These are phyloP conservation scores for Scrobipalpa atriplicella DNA, from an alignment of 2,888 invertebrate species.

Conservation along the genomic window DNA sequence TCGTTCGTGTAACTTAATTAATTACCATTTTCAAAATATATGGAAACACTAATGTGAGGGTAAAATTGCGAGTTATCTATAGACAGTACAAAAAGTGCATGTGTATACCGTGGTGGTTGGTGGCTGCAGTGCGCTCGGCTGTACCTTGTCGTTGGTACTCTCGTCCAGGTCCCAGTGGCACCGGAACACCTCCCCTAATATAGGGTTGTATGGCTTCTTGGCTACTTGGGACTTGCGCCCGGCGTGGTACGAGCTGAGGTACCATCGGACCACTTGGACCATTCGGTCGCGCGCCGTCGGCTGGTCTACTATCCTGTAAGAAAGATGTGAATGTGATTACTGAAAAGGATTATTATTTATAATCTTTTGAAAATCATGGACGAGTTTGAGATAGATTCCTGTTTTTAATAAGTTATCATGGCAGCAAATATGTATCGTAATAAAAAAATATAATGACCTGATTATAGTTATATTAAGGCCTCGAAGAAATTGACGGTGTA, in stretches of 20 bases:
- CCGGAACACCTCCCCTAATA: conserved; percentile 97
- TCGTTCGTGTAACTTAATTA: no score
- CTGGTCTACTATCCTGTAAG: conserved; percentile 92
- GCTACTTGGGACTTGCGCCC: conserved; percentile 98
- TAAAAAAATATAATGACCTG: no score
- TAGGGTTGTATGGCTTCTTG: conserved; percentile 99
- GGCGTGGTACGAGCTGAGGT: conserved; percentile 99
- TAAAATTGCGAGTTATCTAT: no score
- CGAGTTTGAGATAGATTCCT: no score
- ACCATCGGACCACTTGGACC: conserved; percentile 98
- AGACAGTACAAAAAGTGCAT: neutral
- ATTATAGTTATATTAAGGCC: no score
- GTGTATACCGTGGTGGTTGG: conserved; percentile 2
- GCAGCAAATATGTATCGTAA: no score
- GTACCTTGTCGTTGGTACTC: conserved; percentile 53
- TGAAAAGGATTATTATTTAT: no score
- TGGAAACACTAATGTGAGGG: no score
- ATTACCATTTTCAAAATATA: no score
- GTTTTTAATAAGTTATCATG: no score
- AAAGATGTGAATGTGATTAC: no score
- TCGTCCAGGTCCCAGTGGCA: conserved; percentile 90
- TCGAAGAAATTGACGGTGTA: neutral
- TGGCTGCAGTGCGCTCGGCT: neutral
- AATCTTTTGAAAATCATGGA: no score
- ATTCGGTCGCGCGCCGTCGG: conserved; percentile 94